Evolutionary conservation across 2,113 vertebrate species (phyloP).

Genomic region (Vulpes lagopus): DNA sequence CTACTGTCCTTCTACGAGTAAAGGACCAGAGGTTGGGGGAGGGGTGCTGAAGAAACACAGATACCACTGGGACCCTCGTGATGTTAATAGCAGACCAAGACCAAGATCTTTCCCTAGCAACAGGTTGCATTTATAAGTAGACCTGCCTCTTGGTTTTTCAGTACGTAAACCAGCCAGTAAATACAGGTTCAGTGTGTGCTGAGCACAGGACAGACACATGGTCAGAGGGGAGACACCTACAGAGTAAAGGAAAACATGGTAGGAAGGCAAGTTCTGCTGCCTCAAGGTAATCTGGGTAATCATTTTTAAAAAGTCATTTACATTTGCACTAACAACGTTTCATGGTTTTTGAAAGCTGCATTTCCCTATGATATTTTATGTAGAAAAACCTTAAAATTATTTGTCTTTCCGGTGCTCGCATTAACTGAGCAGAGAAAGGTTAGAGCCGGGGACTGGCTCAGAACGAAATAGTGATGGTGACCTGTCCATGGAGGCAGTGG

Average conservation of each 20-base stretch:
- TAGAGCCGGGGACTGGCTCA: not conserved
- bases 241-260: not conserved
- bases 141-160: not conserved
- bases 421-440: not conserved
- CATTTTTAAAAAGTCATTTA: not conserved
- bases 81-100: not conserved
- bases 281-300: not conserved
- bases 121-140: not conserved
- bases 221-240: not conserved
- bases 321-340: not conserved
- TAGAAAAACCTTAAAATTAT: constrained; percentile 1
- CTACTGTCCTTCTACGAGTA: not conserved
- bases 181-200: accelerated
- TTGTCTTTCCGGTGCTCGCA: not conserved
- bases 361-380: not conserved
- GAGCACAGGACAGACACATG: accelerated
- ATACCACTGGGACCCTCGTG: not conserved
- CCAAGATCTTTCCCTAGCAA: not conserved
- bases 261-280: not conserved
- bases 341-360: not conserved
- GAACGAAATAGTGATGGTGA: not conserved
- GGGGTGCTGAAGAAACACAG: not conserved
- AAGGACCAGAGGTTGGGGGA: too few species aligned
- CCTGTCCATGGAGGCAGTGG: not conserved
- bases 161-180: not conserved